Conservation (phyloP, 2,888 invertebrate genomes). For the Drosophila meridiana region DNA sequence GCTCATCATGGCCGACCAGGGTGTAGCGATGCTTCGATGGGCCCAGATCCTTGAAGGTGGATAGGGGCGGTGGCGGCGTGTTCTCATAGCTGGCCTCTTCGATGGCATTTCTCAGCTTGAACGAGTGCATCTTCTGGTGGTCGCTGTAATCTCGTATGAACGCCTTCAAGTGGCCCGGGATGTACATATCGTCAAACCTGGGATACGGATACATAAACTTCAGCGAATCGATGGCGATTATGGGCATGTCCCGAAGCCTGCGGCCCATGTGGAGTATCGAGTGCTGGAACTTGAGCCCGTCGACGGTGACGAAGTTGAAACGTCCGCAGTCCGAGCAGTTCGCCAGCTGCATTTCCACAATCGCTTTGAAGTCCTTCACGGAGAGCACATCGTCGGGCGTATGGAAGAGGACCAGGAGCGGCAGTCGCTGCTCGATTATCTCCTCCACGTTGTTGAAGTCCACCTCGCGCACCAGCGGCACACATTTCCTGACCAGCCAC, state of each 20-base stretch:
- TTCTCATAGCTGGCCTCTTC: neutral
- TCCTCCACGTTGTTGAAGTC: slow-evolving; percentile 65
- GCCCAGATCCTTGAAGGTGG: slow-evolving; percentile 63
- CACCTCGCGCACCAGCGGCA: slow-evolving; percentile 54
- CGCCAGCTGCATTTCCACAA: slow-evolving; percentile 57
- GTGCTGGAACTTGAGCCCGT: slow-evolving; percentile 49
- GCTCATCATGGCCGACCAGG: slow-evolving; percentile 60
- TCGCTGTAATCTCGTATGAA: slow-evolving; percentile 45
- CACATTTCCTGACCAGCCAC: slow-evolving; percentile 49
- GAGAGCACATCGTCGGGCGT: slow-evolving; percentile 36
- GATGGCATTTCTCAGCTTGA: neutral
- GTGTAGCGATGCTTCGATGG: slow-evolving; percentile 68
- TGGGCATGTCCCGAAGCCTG: slow-evolving; percentile 44
- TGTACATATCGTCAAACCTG: slow-evolving; percentile 45
- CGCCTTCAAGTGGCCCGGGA: slow-evolving; percentile 43
- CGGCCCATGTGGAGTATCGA: slow-evolving; percentile 54
- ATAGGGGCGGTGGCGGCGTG: slow-evolving; percentile 4
- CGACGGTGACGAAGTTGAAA: slow-evolving; percentile 54
- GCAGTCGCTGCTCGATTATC: slow-evolving; percentile 51
- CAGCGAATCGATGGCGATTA: slow-evolving; percentile 68
- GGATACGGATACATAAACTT: slow-evolving; percentile 45
- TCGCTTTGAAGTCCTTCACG: slow-evolving; percentile 60
- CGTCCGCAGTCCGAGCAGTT: slow-evolving; percentile 19
- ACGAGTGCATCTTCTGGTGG: neutral
- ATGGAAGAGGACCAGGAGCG: slow-evolving; percentile 58